These are phyloP conservation scores for Drosophila busckii DNA, from an alignment of 1,140 invertebrate genomes.

Conservation along the genomic window DNA sequence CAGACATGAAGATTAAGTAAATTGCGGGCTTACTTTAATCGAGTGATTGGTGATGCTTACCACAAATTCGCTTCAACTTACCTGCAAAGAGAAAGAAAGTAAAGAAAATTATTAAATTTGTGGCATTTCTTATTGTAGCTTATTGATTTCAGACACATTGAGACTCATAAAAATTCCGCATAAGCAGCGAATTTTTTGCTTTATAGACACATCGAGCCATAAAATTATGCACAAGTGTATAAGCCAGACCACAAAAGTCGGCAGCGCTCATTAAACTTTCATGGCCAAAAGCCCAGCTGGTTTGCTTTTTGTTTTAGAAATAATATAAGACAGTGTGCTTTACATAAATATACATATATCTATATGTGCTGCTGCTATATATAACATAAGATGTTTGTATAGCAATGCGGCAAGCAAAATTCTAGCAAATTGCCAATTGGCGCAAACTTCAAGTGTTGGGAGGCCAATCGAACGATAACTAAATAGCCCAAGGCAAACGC, in stretches of 20 bases:
- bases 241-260: slow-evolving; percentile 18
- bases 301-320: slow-evolving; percentile 12
- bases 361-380: slow-evolving; percentile 1
- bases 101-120: too few relatives aligned
- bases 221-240: slow-evolving; percentile 11
- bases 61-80: too few relatives aligned
- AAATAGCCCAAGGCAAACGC: slow-evolving; percentile 11
- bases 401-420: slow-evolving; percentile 37
- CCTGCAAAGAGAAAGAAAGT: slow-evolving; percentile 31
- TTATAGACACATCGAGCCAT: too few relatives aligned
- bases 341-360: not conserved
- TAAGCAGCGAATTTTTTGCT: too few relatives aligned
- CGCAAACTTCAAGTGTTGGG: slow-evolving; percentile 1
- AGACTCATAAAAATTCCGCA: too few relatives aligned
- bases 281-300: slow-evolving; percentile 46
- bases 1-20: too few relatives aligned
- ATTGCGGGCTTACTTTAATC: too few relatives aligned
- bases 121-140: too few relatives aligned
- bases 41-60: too few relatives aligned
- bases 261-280: slow-evolving; percentile 55
- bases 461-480: slow-evolving; percentile 31
- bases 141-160: too few relatives aligned
- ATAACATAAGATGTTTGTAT: slow-evolving; percentile 42
- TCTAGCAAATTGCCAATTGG: slow-evolving; percentile 56
- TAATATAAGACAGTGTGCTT: slow-evolving; percentile 1